These are phyloP conservation scores for Avahi laniger DNA, from an alignment of 2,797 vertebrate genomes.

Conservation along the genomic window DNA sequence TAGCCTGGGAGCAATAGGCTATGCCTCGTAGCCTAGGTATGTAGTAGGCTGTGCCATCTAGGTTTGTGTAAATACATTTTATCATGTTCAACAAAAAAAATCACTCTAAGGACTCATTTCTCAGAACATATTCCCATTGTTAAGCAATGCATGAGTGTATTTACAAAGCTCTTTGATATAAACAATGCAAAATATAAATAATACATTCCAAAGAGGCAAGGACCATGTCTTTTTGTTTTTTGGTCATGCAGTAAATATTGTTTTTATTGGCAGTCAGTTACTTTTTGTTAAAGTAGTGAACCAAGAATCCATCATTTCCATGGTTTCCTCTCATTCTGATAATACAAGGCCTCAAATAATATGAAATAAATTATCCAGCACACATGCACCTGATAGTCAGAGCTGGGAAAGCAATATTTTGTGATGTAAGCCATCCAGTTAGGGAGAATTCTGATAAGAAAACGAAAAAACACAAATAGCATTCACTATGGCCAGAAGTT, in stretches of 20 bases:
- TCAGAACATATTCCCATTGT: not conserved
- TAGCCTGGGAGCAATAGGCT: not conserved
- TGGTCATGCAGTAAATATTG: not conserved
- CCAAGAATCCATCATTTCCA: slow-evolving; percentile 63
- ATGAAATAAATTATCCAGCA: slow-evolving; percentile 55
- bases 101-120: not conserved
- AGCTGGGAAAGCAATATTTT: slow-evolving; percentile 2
- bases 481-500: not conserved
- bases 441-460: slow-evolving; percentile 40
- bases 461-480: not conserved
- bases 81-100: not conserved
- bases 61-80: not conserved
- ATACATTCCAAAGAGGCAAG: not conserved
- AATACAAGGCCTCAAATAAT: slow-evolving; percentile 65
- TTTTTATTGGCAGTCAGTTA: slow-evolving; percentile 68
- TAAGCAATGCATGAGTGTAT: not conserved
- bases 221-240: slow-evolving; percentile 48
- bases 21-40: not conserved
- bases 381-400: slow-evolving; percentile 1
- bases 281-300: slow-evolving; percentile 65
- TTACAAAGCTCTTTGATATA: not conserved
- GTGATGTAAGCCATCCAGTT: not conserved
- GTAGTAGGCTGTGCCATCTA: not conserved
- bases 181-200: slow-evolving; percentile 27
- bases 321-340: slow-evolving; percentile 66